Base-by-base conservation (phyloP, 2,113 vertebrate species). In the Fulmarus glacialis region DNA sequence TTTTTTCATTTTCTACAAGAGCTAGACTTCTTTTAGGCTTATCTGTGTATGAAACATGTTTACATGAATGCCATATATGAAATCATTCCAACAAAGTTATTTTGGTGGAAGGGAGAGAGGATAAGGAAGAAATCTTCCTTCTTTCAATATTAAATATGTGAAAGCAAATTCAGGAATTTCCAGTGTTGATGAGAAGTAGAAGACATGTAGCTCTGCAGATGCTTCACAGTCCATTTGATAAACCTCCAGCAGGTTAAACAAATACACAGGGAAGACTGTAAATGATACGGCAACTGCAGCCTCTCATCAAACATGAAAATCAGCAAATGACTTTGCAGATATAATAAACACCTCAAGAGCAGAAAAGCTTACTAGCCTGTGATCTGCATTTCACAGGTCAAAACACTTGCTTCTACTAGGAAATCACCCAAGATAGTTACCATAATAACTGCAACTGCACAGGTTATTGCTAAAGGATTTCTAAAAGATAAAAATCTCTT, bases 181-280 rank as follows among this genome's bases (percentile, higher is more conserved):
- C 56, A 75, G 3, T 27, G 34, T 34, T 24, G 12, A 40, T 32
- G 40, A 45, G 52, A 87, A 93, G 21, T 23, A 87, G 93, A 94
- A 96, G 78, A 89, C 27, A 79, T 48, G 73, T 4, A 82, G 72
- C 60, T 92, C 86, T 90, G 94, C 68, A 91, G 87, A 79, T 82
- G 68, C 73, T 92, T 82, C 70, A 95, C 70, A 93, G 64, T 68
- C 23, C 81, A 89, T 91, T 89, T 91, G 70, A 89, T 45, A 97
- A 96, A 89, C 52, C 81, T 95, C 89, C 70, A 94, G 64, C 87
- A 85, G 82, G 86, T 97, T 96, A 96, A 97, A 94, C 91, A 96
- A 94, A 95, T 74, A 91, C 70, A 82, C 20, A 77, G 60, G 53
- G 56, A 94, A 89, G 73, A 55, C 48, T 64, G 58, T 34, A 93